Evolutionary conservation across 2,888 invertebrate genomes (phyloP).

Genomic region (Melinopterus prodromus): DNA sequence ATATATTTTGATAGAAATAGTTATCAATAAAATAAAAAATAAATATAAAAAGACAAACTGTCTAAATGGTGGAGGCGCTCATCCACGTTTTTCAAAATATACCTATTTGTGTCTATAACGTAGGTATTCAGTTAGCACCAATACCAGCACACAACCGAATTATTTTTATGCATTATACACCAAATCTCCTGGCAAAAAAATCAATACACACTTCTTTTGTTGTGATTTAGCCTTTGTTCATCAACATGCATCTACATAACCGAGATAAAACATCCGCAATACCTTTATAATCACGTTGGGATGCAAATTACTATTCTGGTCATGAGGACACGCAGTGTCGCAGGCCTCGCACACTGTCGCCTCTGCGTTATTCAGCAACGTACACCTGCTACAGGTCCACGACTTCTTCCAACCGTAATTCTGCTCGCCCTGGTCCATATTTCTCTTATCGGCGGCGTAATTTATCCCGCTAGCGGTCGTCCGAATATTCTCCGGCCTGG

Average conservation of each 20-base stretch:
- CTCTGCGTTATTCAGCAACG: slow-evolving; percentile 74
- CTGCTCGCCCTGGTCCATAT: slow-evolving; percentile 40
- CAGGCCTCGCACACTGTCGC: slow-evolving; percentile 79
- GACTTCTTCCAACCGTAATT: slow-evolving; percentile 58
- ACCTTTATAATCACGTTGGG: slow-evolving; percentile 62
- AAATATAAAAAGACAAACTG: too few species aligned
- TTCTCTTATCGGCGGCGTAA: slow-evolving; percentile 42
- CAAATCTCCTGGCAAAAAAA: too few species aligned
- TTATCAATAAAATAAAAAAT: too few species aligned
- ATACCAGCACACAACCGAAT: too few species aligned
- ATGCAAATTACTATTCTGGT: slow-evolving; percentile 58
- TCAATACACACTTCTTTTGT: too few species aligned
- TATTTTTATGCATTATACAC: too few species aligned
- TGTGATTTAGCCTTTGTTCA: background rate
- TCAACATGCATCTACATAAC: background rate
- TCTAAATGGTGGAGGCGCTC: too few species aligned
- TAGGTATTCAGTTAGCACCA: too few species aligned
- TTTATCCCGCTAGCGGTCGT: slow-evolving; percentile 59
- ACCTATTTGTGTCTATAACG: too few species aligned
- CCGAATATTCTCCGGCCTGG: slow-evolving; percentile 53
- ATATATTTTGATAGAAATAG: too few species aligned
- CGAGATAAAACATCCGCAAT: slow-evolving; percentile 37
- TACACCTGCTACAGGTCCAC: slow-evolving; percentile 80
- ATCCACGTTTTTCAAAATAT: too few species aligned
- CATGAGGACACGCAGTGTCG: slow-evolving; percentile 67